A percentile compares a stretch with the other conserved stretches of the same genome.
These are phyloP conservation scores for Hypsibius dujardini DNA, from an alignment of 1,140 invertebrate species.

Conservation along the genomic window DNA sequence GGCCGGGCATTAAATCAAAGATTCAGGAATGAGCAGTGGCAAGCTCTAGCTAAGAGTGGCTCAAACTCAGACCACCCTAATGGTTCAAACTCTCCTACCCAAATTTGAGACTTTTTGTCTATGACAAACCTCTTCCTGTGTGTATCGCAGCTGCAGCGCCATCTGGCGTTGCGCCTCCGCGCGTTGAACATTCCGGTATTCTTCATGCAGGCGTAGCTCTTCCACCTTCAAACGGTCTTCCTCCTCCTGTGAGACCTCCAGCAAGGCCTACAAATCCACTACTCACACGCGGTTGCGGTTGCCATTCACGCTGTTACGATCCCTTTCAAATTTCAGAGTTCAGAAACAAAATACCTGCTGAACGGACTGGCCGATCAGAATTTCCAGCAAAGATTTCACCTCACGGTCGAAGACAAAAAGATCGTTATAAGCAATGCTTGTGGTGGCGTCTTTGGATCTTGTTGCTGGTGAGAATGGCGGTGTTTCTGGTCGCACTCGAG, in stretches of 20 bases:
- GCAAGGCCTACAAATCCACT: neutral
- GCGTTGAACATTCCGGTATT: neutral
- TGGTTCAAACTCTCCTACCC: too few species aligned
- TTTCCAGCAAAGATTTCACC: constrained; percentile 1
- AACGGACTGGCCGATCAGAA: neutral
- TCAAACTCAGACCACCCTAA: too few species aligned
- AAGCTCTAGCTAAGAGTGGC: too few species aligned
- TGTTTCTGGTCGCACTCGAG: neutral
- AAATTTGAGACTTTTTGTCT: neutral
- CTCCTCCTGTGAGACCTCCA: constrained; percentile 11
- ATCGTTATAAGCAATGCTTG: neutral
- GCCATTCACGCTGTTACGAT: too few species aligned
- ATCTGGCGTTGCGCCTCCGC: neutral
- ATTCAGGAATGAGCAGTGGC: too few species aligned
- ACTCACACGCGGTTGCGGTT: too few species aligned
- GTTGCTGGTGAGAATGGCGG: neutral
- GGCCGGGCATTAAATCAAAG: too few species aligned
- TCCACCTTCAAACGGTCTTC: neutral
- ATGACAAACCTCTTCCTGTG: neutral
- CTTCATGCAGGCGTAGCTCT: neutral
- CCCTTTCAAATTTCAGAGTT: too few species aligned
- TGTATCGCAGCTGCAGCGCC: neutral
- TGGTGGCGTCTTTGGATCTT: neutral
- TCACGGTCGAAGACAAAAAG: neutral
- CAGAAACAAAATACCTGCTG: neutral